These are phyloP conservation scores for Lasioglossum morio DNA, from an alignment of 2,888 invertebrate species.

Conservation along the genomic window DNA sequence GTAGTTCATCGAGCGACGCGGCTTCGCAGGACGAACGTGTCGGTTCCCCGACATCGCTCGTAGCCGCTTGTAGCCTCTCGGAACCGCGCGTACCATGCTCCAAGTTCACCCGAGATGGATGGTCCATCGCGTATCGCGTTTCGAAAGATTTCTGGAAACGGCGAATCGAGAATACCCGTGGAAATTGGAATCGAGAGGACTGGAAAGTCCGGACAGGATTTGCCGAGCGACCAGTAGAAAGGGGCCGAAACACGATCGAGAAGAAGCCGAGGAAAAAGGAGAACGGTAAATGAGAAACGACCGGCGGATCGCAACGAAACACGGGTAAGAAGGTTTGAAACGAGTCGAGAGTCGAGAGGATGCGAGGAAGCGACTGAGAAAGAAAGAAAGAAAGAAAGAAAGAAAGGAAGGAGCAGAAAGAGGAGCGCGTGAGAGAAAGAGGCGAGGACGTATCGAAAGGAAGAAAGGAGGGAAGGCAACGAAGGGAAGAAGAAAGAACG, in stretches of 20 bases:
- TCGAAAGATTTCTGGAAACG: not conserved
- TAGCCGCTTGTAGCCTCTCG: too few species aligned
- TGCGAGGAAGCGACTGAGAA: conserved; percentile 13
- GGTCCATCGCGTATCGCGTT: not conserved
- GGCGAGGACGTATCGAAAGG: conserved; percentile 22
- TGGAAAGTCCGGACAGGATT: not conserved
- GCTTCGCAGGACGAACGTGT: conserved; percentile 68
- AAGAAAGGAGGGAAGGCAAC: conserved; percentile 39
- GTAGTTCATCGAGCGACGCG: conserved; percentile 78
- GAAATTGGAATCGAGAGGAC: not conserved
- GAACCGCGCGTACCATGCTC: not conserved
- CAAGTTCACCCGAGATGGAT: not conserved
- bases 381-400: not conserved
- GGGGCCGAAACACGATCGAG: not conserved
- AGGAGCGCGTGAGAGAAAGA: conserved; percentile 45
- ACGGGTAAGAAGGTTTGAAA: conserved; percentile 51
- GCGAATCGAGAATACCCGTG: not conserved
- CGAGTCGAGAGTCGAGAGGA: conserved; percentile 33
- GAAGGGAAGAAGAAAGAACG: conserved; percentile 23
- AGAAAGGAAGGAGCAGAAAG: conserved; percentile 27
- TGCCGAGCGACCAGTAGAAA: not conserved
- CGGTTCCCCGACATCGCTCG: conserved; percentile 32
- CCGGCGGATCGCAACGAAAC: conserved; percentile 31
- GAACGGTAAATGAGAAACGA: conserved; percentile 52
- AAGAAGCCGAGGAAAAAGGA: conserved; percentile 2